Percentiles rank a stretch among this genome's conserved stretches.
Evolutionary conservation across 2,797 vertebrate species (phyloP).

Genomic region (Danionella dracula): DNA sequence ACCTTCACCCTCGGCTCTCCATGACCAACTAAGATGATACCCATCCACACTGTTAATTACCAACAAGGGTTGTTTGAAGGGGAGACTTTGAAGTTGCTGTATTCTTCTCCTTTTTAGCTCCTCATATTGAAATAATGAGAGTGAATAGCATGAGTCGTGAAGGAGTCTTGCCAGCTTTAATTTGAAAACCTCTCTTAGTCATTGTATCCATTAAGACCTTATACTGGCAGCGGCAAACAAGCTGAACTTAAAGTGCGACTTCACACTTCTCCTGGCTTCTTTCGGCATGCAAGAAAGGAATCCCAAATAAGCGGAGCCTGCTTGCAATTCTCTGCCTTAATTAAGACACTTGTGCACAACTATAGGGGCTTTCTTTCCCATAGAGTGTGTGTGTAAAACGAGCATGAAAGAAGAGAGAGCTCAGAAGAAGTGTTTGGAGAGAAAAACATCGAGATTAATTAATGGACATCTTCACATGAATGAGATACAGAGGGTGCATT

Average conservation of each 20-base stretch:
- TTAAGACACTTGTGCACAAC: constrained; percentile 54
- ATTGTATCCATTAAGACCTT: constrained; percentile 66
- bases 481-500: constrained; percentile 10
- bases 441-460: constrained; percentile 56
- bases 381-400: constrained; percentile 52
- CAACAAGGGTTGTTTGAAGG: constrained; percentile 58
- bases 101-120: constrained; percentile 50
- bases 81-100: constrained; percentile 62
- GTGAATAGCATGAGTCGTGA: constrained; percentile 51
- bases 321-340: constrained; percentile 51
- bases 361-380: constrained; percentile 47
- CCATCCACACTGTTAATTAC: constrained; percentile 52
- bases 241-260: constrained; percentile 54
- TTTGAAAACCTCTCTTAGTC: constrained; percentile 56
- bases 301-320: constrained; percentile 55
- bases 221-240: constrained; percentile 57
- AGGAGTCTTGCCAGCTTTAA: constrained; percentile 60
- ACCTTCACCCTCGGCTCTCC: constrained; percentile 13
- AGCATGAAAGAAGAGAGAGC: constrained; percentile 36
- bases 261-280: constrained; percentile 55
- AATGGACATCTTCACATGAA: constrained; percentile 48
- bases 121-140: constrained; percentile 52
- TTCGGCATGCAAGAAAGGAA: constrained; percentile 47
- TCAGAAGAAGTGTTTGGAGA: constrained; percentile 47
- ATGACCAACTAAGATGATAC: constrained; percentile 17